These are phyloP conservation scores for Ceratotherium simum DNA, from an alignment of 2,113 vertebrate species.

Conservation along the genomic window DNA sequence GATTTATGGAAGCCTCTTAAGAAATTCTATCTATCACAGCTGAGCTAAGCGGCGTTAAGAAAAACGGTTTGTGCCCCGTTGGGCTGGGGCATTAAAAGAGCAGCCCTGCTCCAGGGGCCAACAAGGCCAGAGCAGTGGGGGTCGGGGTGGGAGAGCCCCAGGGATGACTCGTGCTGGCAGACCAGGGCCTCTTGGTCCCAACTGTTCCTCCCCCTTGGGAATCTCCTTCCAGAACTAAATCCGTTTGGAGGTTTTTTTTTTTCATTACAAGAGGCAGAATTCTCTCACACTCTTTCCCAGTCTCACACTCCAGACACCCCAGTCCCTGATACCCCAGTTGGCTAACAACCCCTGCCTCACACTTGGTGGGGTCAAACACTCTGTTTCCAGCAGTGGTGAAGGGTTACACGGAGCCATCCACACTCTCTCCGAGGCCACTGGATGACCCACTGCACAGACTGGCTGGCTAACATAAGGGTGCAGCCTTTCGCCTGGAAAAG, in stretches of 20 bases:
- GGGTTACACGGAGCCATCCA: not conserved
- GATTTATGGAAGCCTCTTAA: not conserved
- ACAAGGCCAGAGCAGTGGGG: not conserved
- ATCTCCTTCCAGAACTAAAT: constrained; percentile 16
- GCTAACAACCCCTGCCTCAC: not conserved
- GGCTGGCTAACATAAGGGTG: not conserved
- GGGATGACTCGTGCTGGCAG: not conserved
- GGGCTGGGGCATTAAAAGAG: not conserved
- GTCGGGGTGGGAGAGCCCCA: not conserved
- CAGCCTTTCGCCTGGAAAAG: not conserved
- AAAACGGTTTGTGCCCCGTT: not conserved
- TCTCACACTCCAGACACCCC: not conserved
- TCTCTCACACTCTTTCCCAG: not conserved
- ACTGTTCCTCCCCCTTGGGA: not conserved
- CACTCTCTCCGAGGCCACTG: not conserved
- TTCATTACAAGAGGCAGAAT: not conserved
- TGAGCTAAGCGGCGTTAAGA: not conserved
- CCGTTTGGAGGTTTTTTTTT: not conserved
- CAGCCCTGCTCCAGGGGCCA: not conserved
- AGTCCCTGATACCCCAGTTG: not conserved
- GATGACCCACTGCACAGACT: not conserved
- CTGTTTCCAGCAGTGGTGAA: not conserved
- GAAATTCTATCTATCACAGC: not conserved
- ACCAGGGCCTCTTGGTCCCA: not conserved
- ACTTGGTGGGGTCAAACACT: not conserved